phyloP scores from a whole-genome alignment of 2,113 vertebrate species.

The Oryzias woworae region DNA sequence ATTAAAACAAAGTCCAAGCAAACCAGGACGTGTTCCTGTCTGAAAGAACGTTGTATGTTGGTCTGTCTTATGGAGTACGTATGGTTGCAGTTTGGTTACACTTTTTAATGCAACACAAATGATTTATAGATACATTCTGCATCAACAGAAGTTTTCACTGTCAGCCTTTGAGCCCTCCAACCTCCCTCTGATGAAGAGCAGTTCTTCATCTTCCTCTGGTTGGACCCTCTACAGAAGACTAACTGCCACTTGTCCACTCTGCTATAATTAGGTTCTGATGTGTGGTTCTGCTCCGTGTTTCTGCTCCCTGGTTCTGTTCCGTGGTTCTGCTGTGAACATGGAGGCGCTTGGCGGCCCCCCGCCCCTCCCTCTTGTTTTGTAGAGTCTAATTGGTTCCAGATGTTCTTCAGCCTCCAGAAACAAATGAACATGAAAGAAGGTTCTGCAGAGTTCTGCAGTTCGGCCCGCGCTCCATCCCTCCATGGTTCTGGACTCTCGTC shows the following conservation, averaged over 20 bases:
- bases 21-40: no score
- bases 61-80: no score
- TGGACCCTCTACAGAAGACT: no score
- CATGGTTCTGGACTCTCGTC: conserved; percentile 1
- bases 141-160: no score
- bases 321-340: conserved; percentile 47
- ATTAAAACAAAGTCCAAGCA: no score
- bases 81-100: no score
- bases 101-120: no score
- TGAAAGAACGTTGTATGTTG: no score
- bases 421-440: conserved; percentile 56
- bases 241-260: conserved; percentile 4
- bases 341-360: conserved; percentile 49
- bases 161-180: no score
- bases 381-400: conserved; percentile 77
- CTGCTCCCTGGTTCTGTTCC: conserved; percentile 10
- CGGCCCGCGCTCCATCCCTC: background rate
- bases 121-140: no score
- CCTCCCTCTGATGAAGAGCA: no score
- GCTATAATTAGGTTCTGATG: conserved; percentile 55
- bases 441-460: conserved; percentile 14
- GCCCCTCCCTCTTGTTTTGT: conserved; percentile 54
- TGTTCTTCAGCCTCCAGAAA: conserved; percentile 64
- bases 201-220: no score
- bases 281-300: conserved; percentile 14